These are phyloP conservation scores for Oligia fasciuncula DNA, from an alignment of 2,888 invertebrate genomes.

Conservation along the genomic window DNA sequence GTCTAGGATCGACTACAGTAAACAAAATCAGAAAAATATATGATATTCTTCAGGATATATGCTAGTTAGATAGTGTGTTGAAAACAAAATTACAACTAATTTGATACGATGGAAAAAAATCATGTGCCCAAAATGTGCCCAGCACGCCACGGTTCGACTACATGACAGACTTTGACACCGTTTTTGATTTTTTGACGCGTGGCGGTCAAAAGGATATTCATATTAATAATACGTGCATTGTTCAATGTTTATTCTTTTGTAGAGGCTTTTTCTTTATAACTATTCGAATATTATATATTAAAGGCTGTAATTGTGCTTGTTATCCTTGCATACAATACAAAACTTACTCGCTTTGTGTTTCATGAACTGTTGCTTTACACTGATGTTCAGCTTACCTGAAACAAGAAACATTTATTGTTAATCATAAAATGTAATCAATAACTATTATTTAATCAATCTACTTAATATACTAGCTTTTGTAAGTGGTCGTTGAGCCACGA, in stretches of 20 bases:
- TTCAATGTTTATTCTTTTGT: neutral
- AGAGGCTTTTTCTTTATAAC: neutral
- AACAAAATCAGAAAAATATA: too few species aligned
- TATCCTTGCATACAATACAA: neutral
- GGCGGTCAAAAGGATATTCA: too few species aligned
- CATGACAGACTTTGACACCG: too few species aligned
- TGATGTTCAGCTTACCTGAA: slow-evolving; percentile 75
- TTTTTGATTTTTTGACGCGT: too few species aligned
- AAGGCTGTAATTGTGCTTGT: neutral
- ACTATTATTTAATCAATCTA: neutral
- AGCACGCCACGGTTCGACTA: too few species aligned
- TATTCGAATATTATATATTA: neutral
- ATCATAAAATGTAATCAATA: slow-evolving; percentile 1
- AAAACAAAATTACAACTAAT: too few species aligned
- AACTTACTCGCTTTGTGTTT: neutral
- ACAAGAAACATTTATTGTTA: slow-evolving; percentile 61
- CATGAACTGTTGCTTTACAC: neutral
- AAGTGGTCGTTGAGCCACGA: neutral
- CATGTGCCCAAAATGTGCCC: too few species aligned
- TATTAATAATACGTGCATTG: neutral
- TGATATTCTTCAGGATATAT: too few species aligned
- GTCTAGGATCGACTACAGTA: too few species aligned
- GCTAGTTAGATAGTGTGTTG: too few species aligned
- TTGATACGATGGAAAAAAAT: too few species aligned
- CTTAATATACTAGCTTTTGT: neutral